phyloP scores from a whole-genome alignment of 2,888 invertebrate species.

The Drosophila mimetica region DNA sequence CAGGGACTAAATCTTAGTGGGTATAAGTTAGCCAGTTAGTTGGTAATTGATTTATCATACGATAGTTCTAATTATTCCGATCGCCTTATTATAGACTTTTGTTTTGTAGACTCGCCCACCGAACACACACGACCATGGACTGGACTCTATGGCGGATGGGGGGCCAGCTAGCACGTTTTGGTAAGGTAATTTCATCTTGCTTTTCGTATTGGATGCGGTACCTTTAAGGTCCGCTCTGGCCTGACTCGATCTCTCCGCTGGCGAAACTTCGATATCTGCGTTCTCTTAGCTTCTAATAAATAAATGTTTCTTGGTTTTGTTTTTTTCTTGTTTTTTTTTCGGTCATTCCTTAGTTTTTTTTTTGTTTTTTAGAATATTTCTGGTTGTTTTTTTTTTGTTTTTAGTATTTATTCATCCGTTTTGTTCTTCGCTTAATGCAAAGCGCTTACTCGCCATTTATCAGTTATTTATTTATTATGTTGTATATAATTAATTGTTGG shows the following conservation, averaged over 20 bases:
- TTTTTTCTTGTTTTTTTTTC: constrained; percentile 9
- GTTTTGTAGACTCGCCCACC: constrained; percentile 12
- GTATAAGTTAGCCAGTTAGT: constrained; percentile 18
- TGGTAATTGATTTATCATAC: constrained; percentile 31
- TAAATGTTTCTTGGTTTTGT: constrained; percentile 49
- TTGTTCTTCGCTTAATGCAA: constrained; percentile 23
- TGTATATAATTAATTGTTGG: constrained; percentile 79
- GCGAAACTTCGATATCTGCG: constrained; percentile 4
- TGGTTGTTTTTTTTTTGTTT: too few species aligned
- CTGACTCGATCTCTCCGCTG: constrained; percentile 17
- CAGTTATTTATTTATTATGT: constrained; percentile 45
- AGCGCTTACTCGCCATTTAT: constrained; percentile 42
- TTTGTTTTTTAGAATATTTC: constrained; percentile 15
- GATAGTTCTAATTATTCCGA: constrained; percentile 26
- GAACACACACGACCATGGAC: constrained; percentile 15
- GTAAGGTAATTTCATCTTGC: constrained; percentile 68
- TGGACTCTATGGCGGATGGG: constrained; percentile 8
- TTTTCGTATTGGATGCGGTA: constrained; percentile 61
- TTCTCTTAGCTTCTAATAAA: constrained; percentile 56
- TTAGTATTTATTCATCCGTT: constrained; percentile 22
- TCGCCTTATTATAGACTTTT: constrained; percentile 16
- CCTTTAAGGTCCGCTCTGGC: constrained; percentile 35
- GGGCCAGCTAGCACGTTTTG: constrained; percentile 48
- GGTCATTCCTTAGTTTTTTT: constrained; percentile 3
- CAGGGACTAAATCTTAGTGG: constrained; percentile 30